Evolutionary conservation across 37 sponge, comb jelly and placozoan genomes (phyloP), one percentile per base, ranked within the genome.

Genomic region (Beroe forskalii): DNA sequence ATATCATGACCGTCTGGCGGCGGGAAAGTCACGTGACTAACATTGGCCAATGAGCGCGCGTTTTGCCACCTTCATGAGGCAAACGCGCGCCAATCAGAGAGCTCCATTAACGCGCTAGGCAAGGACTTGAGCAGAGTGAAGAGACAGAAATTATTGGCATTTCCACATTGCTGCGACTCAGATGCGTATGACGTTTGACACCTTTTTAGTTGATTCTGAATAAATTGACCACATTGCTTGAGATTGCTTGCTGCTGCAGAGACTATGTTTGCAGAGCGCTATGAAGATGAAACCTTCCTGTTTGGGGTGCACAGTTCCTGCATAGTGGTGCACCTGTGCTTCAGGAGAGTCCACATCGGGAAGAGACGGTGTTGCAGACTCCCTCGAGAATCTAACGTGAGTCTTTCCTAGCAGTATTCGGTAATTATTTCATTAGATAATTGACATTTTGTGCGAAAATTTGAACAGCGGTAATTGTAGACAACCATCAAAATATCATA

Each of bases 361-460:
- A 80, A 80, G 48, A 80, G 86, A 27, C 40, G 86, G 27, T 80
- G 86, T n/a, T 44, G 55, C 86, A 41, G 86, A 44, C 86, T 80
- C 25, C 86, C 86, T 3, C 44, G 86, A 3, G 86, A 80, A 43
- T 80, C 86, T 23, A 80, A 41, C 4, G 86, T 80, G 55, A 44
- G 86, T 72, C 1, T n/a, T n/a, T n/a, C n/a, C n/a, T n/a, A n/a
- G n/a, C n/a, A n/a, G n/a, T n/a, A n/a, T n/a, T n/a, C n/a, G n/a
- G n/a, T n/a, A n/a, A n/a, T n/a, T n/a, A n/a, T n/a, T n/a, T n/a
- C n/a, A n/a, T n/a, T n/a, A n/a, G n/a, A n/a, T n/a, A n/a, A n/a
- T n/a, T n/a, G n/a, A n/a, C n/a, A n/a, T n/a, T n/a, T n/a, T n/a
- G n/a, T n/a, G n/a, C n/a, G n/a, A n/a, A n/a, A n/a, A n/a, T n/a